phyloP scores from a whole-genome alignment of 30 jellyfish, hydroid and myxozoan species.

The Chironex yamaguchii region DNA sequence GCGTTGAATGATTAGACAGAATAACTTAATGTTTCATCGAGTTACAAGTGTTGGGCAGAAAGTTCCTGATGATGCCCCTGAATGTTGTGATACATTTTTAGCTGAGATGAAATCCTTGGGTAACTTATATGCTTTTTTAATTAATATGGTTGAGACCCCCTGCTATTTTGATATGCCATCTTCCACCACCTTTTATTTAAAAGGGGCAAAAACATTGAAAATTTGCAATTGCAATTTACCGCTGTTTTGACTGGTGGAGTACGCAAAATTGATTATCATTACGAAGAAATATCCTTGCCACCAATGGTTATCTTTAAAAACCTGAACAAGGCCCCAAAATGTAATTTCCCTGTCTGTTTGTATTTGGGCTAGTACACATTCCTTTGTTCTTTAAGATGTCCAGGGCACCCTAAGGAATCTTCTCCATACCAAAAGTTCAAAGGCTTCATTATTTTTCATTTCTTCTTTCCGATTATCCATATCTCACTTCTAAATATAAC shows the following conservation, averaged over 20 bases:
- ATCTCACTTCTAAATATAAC: neutral
- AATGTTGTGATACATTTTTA: neutral
- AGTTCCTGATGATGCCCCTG: conserved; percentile 1
- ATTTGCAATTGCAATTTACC: neutral
- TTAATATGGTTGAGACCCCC: neutral
- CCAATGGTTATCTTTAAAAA: neutral
- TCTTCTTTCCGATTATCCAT: neutral
- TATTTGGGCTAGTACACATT: neutral
- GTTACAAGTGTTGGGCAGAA: neutral
- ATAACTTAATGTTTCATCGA: neutral
- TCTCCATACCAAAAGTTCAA: neutral
- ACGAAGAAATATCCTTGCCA: neutral
- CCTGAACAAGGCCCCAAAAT: neutral
- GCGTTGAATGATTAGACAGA: neutral
- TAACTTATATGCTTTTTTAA: neutral
- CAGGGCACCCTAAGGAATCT: neutral
- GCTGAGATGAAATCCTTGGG: neutral
- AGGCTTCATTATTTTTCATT: neutral
- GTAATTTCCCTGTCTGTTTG: neutral
- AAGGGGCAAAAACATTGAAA: neutral
- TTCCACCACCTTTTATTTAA: neutral
- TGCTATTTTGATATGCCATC: neutral
- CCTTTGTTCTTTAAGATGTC: neutral
- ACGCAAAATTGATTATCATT: neutral
- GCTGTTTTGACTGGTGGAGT: neutral